Conservation (phyloP, 1,140 invertebrate genomes). For the honey bee (Apis mellifera) region DNA sequence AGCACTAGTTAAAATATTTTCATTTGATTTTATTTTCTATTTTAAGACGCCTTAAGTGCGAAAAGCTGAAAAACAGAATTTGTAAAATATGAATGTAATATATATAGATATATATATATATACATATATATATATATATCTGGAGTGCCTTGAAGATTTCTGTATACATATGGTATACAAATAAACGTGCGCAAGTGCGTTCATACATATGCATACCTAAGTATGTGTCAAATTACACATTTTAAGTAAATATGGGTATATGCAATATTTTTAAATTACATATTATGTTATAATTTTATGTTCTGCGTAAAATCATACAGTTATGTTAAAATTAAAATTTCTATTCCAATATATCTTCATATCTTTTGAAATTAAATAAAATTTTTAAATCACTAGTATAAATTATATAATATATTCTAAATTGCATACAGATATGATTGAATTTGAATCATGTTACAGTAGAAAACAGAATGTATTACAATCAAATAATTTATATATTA, state of each 20-base stretch:
- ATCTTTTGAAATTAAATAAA: slow-evolving; percentile 57
- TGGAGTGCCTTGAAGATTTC: slow-evolving; percentile 69
- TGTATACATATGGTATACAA: slow-evolving; percentile 56
- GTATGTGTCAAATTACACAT: slow-evolving; percentile 60
- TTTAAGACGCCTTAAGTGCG: slow-evolving; percentile 44
- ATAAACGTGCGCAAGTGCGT: slow-evolving; percentile 39
- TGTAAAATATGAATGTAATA: slow-evolving; percentile 82
- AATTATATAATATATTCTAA: slow-evolving; percentile 48
- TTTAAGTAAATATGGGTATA: slow-evolving; percentile 63
- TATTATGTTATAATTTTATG: slow-evolving; percentile 59
- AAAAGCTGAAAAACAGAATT: slow-evolving; percentile 67
- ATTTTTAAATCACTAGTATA: slow-evolving; percentile 29
- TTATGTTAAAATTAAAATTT: slow-evolving; percentile 53
- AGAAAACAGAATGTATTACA: slow-evolving; percentile 9
- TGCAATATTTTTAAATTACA: slow-evolving; percentile 65
- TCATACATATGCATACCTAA: slow-evolving; percentile 41
- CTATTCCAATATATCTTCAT: slow-evolving; percentile 53
- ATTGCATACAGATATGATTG: slow-evolving; percentile 23
- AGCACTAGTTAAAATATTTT: slow-evolving; percentile 31
- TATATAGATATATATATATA: slow-evolving; percentile 68
- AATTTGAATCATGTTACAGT: not conserved
- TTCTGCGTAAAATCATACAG: slow-evolving; percentile 42
- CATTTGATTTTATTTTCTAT: slow-evolving; percentile 55
- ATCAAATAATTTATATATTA: slow-evolving; percentile 1
- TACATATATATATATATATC: slow-evolving; percentile 67